A percentile compares a stretch with the other conserved stretches of the same genome.
Evolutionary conservation across 2,113 vertebrate species (phyloP).

Genomic region (Vicugna pacos): DNA sequence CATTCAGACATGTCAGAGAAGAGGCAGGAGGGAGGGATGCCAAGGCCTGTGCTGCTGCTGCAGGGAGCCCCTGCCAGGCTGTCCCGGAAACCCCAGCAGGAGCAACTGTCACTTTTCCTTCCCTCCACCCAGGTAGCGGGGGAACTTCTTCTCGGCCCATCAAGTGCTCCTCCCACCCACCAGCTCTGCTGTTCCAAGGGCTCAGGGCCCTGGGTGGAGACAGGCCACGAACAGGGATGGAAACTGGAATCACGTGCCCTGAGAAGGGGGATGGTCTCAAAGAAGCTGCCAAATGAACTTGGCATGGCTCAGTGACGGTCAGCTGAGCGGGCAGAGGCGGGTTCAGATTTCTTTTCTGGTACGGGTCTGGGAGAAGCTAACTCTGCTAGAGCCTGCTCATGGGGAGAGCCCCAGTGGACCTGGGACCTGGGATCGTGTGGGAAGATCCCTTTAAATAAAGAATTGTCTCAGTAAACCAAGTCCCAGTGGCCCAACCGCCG

Average conservation of each 20-base stretch:
- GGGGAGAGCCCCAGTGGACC: no score
- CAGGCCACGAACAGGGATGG: not conserved
- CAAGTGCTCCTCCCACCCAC: rapidly evolving
- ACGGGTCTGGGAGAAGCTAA: not conserved
- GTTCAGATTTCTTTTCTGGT: rapidly evolving
- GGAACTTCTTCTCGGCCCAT: not conserved
- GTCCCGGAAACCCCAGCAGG: not conserved
- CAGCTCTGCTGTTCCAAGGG: not conserved
- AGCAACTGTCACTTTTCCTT: not conserved
- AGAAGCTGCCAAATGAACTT: not conserved
- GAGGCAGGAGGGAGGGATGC: not conserved
- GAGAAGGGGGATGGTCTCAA: rapidly evolving
- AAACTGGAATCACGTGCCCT: not conserved
- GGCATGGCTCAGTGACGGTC: rapidly evolving
- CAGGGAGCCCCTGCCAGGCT: not conserved
- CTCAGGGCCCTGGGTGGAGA: not conserved
- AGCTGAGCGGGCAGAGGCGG: not conserved
- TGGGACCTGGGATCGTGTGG: not conserved
- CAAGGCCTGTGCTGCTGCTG: rapidly evolving
- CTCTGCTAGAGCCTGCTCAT: rapidly evolving
- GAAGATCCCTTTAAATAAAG: not conserved
- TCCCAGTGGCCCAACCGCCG: rapidly evolving
- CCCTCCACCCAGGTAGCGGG: rapidly evolving
- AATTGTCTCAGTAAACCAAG: not conserved
- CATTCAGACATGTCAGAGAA: not conserved